Evolutionary conservation across 2,888 invertebrate species (phyloP), one percentile per base, ranked within the genome.

Genomic region (Phaonia tiefii): DNA sequence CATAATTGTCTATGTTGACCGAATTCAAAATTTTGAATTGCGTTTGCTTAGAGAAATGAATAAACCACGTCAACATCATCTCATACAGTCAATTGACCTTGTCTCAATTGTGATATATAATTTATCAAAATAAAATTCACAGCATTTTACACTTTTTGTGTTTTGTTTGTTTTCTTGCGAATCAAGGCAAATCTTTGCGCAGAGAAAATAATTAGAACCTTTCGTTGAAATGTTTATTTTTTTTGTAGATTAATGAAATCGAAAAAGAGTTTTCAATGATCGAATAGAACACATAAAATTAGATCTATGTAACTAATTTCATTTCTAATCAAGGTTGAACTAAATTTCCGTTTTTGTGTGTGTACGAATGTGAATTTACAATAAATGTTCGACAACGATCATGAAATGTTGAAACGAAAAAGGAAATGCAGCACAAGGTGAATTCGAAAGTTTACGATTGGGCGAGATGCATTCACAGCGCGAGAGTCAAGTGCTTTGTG

Each of bases 301-400:
- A 51, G 15, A 69, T 69, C 42, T 69, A 69, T n/a, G n/a, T n/a
- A n/a, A 5, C 37, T 17, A 69, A 69, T 69, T 54, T n/a, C n/a
- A n/a, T n/a, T 69, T 54, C 26, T 8, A 25, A 70, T 70, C 66
- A 81, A 81, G 81, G 81, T 78, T 78, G 26, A 44, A 63, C 58
- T 22, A 78, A 67, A 71, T 81, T 81, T 78, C 78, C 75, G 77
- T 81, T 75, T 75, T 51, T 20, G 5, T 60, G 31, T 20, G 60
- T n/a, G n/a, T 22, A 20, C 11, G 11, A 54, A 13, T 39, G 13
- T 65, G 11, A 42, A 20, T 39, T n/a, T 1, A 31, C 31, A 31
- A 31, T 3, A 31, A 31, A 31, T 22, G 20, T 1, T 25, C 51
- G n/a, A 42, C 20, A 39, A n/a, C 22, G 39, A 63, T 63, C 42